phyloP scores from a whole-genome alignment of 2,113 vertebrate genomes.

The Hucho hucho region DNA sequence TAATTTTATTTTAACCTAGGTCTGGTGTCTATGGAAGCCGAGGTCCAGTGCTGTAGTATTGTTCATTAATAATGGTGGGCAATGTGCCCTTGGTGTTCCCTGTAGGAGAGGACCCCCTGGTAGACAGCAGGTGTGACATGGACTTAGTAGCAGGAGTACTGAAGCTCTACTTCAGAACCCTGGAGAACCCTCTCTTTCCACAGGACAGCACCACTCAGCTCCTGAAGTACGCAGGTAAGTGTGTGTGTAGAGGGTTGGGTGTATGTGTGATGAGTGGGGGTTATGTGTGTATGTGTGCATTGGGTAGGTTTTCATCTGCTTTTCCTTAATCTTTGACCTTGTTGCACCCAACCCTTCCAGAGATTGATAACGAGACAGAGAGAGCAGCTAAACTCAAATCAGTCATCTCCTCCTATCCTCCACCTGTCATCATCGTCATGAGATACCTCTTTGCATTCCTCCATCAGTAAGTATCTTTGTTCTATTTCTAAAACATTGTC shows the following conservation, averaged over 20 bases:
- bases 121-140: constrained; percentile 69
- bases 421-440: constrained; percentile 76
- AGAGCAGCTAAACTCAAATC: constrained; percentile 67
- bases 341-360: constrained; percentile 47
- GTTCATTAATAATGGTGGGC: constrained; percentile 55
- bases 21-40: neutral
- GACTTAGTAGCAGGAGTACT: constrained; percentile 85
- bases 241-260: neutral
- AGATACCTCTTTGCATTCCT: constrained; percentile 90
- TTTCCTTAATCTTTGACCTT: neutral
- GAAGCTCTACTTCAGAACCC: constrained; percentile 84
- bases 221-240: constrained; percentile 78
- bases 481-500: neutral
- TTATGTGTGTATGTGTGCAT: neutral
- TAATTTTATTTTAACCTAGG: too few relatives aligned
- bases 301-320: too few relatives aligned
- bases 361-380: constrained; percentile 72
- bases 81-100: constrained; percentile 42
- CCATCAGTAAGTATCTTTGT: constrained; percentile 80
- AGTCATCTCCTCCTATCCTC: constrained; percentile 71
- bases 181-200: constrained; percentile 81
- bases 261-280: neutral
- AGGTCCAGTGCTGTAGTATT: constrained; percentile 9
- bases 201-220: constrained; percentile 73
- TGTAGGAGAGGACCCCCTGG: constrained; percentile 82